A percentile compares a stretch with the other conserved stretches of the same genome.
Evolutionary conservation across 2,888 invertebrate genomes (phyloP).

Genomic region (Acronicta leporina): DNA sequence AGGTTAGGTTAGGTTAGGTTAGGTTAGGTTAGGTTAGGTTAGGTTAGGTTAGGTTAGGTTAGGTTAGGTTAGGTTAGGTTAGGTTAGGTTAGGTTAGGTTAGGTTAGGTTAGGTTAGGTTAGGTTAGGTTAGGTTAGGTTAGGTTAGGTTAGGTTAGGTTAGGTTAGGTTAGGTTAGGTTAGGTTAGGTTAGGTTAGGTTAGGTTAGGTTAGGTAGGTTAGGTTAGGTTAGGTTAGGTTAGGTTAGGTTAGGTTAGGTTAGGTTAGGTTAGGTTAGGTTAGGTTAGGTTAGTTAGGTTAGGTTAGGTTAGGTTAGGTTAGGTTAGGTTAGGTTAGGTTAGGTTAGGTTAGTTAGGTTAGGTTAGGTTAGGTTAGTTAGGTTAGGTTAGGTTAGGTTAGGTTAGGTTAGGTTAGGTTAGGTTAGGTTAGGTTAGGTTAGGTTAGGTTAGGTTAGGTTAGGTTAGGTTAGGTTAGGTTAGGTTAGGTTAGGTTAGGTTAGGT

Average conservation of each 20-base stretch:
- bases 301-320: slow-evolving; percentile 33
- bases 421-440: too few relatives aligned
- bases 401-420: too few relatives aligned
- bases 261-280: slow-evolving; percentile 46
- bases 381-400: slow-evolving; percentile 3
- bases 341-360: too few relatives aligned
- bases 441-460: too few relatives aligned
- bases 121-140: slow-evolving; percentile 3
- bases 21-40: too few relatives aligned
- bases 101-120: slow-evolving; percentile 10
- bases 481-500: too few relatives aligned
- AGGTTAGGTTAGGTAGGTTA: too few relatives aligned
- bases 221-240: too few relatives aligned
- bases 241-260: slow-evolving; percentile 48
- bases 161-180: slow-evolving; percentile 5
- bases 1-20: too few relatives aligned
- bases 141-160: slow-evolving; percentile 12
- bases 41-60: too few relatives aligned
- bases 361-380: slow-evolving; percentile 22
- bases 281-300: slow-evolving; percentile 13
- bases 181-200: slow-evolving; percentile 16
- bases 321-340: slow-evolving; percentile 38
- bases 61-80: slow-evolving; percentile 1
- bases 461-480: too few relatives aligned
- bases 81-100: slow-evolving; percentile 13